Base-by-base conservation (phyloP, 2,888 invertebrate genomes). In the Luperina nickerlii region DNA sequence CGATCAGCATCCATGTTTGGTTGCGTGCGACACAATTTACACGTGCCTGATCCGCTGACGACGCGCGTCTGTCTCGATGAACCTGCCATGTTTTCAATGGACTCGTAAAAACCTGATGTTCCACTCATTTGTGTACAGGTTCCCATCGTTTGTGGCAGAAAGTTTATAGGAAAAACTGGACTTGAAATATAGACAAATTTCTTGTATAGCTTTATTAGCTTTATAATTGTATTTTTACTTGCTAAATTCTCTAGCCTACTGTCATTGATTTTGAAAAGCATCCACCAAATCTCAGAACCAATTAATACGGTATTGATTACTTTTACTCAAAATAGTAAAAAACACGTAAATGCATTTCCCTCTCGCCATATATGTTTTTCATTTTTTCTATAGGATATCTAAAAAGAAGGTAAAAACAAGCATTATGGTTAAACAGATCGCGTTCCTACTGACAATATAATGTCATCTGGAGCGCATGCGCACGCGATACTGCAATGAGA, bases 21-120 rank as follows among this genome's bases (percentile, higher is more conserved):
- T 83, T 68, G 73, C 80, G 84, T 80, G 84, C 63, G 93, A 88
- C 92, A 91, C 90, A 86, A 91, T 92, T 94, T 92, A 92, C 93
- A 91, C 92, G 93, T 82, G 88, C 91, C 89, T 89, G 89, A 90
- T 84, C 60, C n/a, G 68, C 68, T 71, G 75, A 78, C 57, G 57
- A 5, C 11, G 57, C 57, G 78, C 54, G 72, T 74, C 69, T 74
- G 76, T 69, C 75, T 54, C 66, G 65, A 79, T 66, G n/a, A 65
- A 78, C 54, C 71, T 74, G 83, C 70, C 76, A 74, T 48, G 66
- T 63, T 66, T 69, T 86, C 79, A 84, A 85, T 82, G 68, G 71
- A 75, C 70, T 27, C 13, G 75, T 69, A 79, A 83, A 87, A 87
- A 79, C 72, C 15, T 62, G 7, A 32, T 62, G 74, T 60, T 65